Base-by-base conservation (phyloP, 2,797 vertebrate genomes). In the Uromys caudimaculatus region DNA sequence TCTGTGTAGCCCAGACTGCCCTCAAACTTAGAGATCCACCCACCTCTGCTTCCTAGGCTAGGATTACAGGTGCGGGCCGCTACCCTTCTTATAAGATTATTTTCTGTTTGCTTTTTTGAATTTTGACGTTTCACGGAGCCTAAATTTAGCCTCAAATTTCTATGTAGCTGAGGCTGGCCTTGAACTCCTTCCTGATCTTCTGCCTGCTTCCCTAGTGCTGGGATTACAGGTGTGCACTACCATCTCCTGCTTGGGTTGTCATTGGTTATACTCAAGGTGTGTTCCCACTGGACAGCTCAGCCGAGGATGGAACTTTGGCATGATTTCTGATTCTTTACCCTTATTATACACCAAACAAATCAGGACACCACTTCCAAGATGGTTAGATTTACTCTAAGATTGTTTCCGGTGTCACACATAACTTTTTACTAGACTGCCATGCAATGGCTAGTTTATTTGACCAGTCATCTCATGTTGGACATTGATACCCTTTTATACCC, bases 321-420 rank as follows among this genome's bases (percentile, higher is more conserved):
- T 52, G 35, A 64, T 93, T 95, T 94, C 67, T 83, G 58, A 50
- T 86, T 32, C 91, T 93, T 19, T 52, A n/a, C 50, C 69, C 11
- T 44, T 87, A 14, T 62, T 32, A 71, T 41, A 3, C 13, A 60
- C n/a, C 41, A 64, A 84, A 64, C 32, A 92, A 56, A 47, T 60
- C 11, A 90, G n/a, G 52, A 6, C 50, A 19, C 54, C 71, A 86
- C 6, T 56, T 92, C 41, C 6, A 78, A 82, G 62, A 64, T 62
- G 52, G 35, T 79, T 77, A 84, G 69, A 90, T 6, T 62, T 89
- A 44, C 9, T 86, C n/a, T 38, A 90, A 87, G 67, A 44, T 50
- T 41, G 38, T 38, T 38, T 38, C 69, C 1, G 1, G 19, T 90
- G n/a, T 76, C 60, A 82, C 27, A 89, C 62, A 54, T 44, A 21